Percentiles rank a stretch among this genome's conserved stretches.
Evolutionary conservation across 1,140 invertebrate genomes (phyloP).

Genomic region (Acromyrmex echinatior): DNA sequence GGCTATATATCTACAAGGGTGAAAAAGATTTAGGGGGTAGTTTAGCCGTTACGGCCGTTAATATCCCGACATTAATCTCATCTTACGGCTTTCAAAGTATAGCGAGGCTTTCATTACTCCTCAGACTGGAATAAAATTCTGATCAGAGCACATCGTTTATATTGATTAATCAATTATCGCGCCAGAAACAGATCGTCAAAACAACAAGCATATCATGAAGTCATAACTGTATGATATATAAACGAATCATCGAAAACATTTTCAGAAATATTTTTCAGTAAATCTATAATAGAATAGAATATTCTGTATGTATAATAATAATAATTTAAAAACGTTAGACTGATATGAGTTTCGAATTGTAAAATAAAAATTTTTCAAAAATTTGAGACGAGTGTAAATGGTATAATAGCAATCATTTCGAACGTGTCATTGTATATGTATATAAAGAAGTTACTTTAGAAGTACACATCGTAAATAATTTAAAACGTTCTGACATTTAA

Average conservation of each 20-base stretch:
- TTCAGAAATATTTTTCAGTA: neutral
- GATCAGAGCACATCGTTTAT: conserved; percentile 22
- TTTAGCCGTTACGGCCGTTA: conserved; percentile 46
- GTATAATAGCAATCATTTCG: neutral
- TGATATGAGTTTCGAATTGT: neutral
- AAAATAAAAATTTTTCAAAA: conserved; percentile 24
- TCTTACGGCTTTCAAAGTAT: conserved; percentile 36
- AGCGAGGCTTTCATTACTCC: conserved; percentile 59
- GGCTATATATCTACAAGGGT: conserved; percentile 18
- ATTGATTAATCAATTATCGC: conserved; percentile 60
- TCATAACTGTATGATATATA: neutral
- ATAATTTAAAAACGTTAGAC: neutral
- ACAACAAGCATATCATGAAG: neutral
- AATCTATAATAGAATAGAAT: too few species aligned
- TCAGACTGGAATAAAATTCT: conserved; percentile 44
- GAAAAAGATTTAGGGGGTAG: conserved; percentile 41
- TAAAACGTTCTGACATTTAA: conserved; percentile 27
- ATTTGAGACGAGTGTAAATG: neutral
- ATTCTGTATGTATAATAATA: neutral
- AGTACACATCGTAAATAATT: neutral
- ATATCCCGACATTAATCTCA: conserved; percentile 67
- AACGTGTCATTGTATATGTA: neutral
- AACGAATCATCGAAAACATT: neutral
- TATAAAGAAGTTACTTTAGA: neutral
- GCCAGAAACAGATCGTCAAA: neutral